Evolutionary conservation across 2,113 vertebrate species (phyloP), one percentile per base, ranked within the genome.

Genomic region (Sialia sialis): DNA sequence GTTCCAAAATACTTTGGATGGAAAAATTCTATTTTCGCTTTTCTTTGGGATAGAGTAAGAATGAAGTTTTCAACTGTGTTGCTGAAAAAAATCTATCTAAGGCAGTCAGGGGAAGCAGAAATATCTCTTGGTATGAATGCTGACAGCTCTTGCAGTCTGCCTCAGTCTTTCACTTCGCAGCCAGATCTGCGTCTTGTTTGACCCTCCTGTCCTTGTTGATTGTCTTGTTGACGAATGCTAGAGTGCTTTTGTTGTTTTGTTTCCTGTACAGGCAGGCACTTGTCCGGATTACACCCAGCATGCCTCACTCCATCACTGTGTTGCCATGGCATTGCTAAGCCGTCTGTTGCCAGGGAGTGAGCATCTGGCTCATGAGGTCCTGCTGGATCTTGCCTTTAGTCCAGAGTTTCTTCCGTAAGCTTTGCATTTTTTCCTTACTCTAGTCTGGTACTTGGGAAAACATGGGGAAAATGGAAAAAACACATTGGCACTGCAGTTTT

Each of bases 311-410:
- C 97, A 98, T 97, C 99, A 99, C 95, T 96, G 97, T 67, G 90
- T 98, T 97, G 98, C 98, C 62, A 97, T 99, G 95, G 97, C 97
- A 22, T 95, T 99, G 81, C 95, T 99, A 68, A 98, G 98, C 54
- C 98, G 98, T 95, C 96, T 99, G 87, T 97, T 99, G 80, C 99
- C 99, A 13, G 99, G 99, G 89, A 99, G 98, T 27, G 99, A 99
- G 95, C 96, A 98, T 96, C 92, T 99, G 79, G 98, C 96, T 56
- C 98, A 99, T 0, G 97, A 99, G 49, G 97, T 99, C 52, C 94
- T 99, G 21, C 97, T 98, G 89, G 97, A 93, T 88, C 94, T 98
- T 92, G 96, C 98, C 85, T 99, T 99, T 97, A 99, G 98, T 97
- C 98, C 98, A 48, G 98, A 98, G 63, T 98, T 99, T 80, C 97